Base-by-base conservation (phyloP, 2,797 vertebrate genomes). In the Sphaeramia orbicularis region DNA sequence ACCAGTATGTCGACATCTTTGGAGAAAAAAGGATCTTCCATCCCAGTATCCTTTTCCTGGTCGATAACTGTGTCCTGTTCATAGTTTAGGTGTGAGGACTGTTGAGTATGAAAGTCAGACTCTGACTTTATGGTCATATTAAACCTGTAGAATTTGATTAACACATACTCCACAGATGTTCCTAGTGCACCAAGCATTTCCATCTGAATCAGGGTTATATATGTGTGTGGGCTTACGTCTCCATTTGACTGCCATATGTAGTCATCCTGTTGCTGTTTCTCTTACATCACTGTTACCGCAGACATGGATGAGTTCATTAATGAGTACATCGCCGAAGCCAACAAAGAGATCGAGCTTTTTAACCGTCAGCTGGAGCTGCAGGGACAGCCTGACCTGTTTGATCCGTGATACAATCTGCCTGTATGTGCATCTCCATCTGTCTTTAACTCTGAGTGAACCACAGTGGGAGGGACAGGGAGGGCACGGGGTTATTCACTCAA, bases 241-340 rank as follows among this genome's bases (percentile, higher is more conserved):
- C 14, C 51, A 3, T 55, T 21, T 24, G 30, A 6, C 13, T 60
- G 32, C 50, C 32, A 4, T 48, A 15, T 32, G 19, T 37, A 14
- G 10, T 13, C 30, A 61, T 48, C 10, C 16, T 45, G 43, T 40
- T 44, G 50, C 57, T 59, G 74, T 56, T 71, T 85, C 89, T 94
- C 94, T 96, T 95, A 95, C 91, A 88, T 79, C 12, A 27, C 35
- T 42, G 6, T 37, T 18, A 11, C 75, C 65, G 3, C 92, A 99
- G 97, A 97, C 76, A 98, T 98, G 96, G 96, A 97, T 48, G 93
- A 95, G 48, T 99, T 99, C 73, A 96, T 99, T 76, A 93, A 95
- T 0, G 96, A 98, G 74, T 98, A 99, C 52, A 63, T 99, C 54
- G 89, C 95, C 13, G 95, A 97, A 83, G 95, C 92, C 83, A 98